Evolutionary conservation across 1,140 invertebrate species (phyloP).

Genomic region (Drosophila murphyi): DNA sequence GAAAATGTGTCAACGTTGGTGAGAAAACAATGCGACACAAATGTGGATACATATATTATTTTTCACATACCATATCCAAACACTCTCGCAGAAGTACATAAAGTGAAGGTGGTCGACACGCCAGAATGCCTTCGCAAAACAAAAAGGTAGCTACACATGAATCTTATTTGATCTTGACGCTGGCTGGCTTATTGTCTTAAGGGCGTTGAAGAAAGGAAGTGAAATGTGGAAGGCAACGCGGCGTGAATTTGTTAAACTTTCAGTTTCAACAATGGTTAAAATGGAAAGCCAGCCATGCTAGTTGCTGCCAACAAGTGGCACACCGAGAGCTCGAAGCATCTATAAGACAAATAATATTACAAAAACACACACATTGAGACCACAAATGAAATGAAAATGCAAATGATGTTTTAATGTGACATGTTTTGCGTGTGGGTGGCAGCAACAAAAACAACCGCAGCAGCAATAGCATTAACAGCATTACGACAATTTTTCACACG

Average conservation of each 20-base stretch:
- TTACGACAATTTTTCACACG: slow-evolving; percentile 61
- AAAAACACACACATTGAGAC: slow-evolving; percentile 13
- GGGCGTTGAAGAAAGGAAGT: slow-evolving; percentile 69
- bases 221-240: slow-evolving; percentile 50
- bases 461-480: slow-evolving; percentile 16
- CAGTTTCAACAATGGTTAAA: slow-evolving; percentile 71
- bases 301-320: slow-evolving; percentile 48
- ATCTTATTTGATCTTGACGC: slow-evolving; percentile 36
- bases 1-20: slow-evolving; percentile 59
- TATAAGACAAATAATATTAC: slow-evolving; percentile 26
- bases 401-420: slow-evolving; percentile 49
- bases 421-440: slow-evolving; percentile 38
- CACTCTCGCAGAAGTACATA: slow-evolving; percentile 1
- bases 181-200: slow-evolving; percentile 20
- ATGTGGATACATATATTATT: slow-evolving; percentile 5
- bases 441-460: slow-evolving; percentile 21
- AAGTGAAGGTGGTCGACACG: slow-evolving; percentile 60
- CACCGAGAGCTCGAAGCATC: slow-evolving; percentile 20
- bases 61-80: slow-evolving; percentile 1
- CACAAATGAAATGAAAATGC: slow-evolving; percentile 44
- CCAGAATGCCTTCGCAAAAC: slow-evolving; percentile 53
- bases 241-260: slow-evolving; percentile 67
- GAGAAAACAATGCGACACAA: slow-evolving; percentile 55
- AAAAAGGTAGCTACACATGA: slow-evolving; percentile 40
- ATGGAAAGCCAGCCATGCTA: slow-evolving; percentile 55